A percentile compares a stretch with the other conserved stretches of the same genome.
Conservation (phyloP, 2,113 vertebrate genomes). For the Ramphastos sulfuratus region DNA sequence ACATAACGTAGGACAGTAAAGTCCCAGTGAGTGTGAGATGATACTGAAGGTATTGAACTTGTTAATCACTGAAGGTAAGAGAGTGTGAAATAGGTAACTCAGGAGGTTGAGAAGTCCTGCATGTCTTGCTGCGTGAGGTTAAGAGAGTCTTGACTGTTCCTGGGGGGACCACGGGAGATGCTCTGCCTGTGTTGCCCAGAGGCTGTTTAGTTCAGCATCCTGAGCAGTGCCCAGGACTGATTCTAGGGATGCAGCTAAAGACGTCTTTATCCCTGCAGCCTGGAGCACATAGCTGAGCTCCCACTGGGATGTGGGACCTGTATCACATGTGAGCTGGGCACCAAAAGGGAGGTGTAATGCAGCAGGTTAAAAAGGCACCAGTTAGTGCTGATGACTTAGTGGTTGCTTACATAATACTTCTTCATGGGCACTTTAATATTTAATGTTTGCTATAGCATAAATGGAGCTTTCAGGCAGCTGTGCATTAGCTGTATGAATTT, state of each 20-base stretch:
- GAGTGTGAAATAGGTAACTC: not conserved
- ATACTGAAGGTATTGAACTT: not conserved
- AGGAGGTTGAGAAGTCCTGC: not conserved
- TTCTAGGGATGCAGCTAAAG: not conserved
- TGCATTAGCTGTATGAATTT: constrained; percentile 23
- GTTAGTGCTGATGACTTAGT: not conserved
- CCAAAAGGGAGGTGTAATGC: not conserved
- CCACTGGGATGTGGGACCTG: accelerated
- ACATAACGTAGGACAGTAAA: accelerated
- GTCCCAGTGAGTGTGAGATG: accelerated
- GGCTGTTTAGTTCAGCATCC: accelerated
- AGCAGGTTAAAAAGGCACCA: not conserved
- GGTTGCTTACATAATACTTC: not conserved
- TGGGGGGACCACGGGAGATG: not conserved
- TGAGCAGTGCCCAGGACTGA: not conserved
- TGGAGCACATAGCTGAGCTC: not conserved
- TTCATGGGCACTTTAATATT: constrained; percentile 30
- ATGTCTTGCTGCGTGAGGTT: not conserved
- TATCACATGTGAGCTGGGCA: not conserved
- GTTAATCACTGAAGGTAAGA: not conserved
- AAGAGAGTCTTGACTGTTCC: not conserved
- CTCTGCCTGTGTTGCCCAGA: not conserved
- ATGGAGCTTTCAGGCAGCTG: constrained; percentile 4
- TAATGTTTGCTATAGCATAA: constrained; percentile 43
- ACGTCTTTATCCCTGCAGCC: accelerated